These are phyloP conservation scores for Malurus elegans DNA, from an alignment of 2,113 vertebrate genomes.

Conservation along the genomic window DNA sequence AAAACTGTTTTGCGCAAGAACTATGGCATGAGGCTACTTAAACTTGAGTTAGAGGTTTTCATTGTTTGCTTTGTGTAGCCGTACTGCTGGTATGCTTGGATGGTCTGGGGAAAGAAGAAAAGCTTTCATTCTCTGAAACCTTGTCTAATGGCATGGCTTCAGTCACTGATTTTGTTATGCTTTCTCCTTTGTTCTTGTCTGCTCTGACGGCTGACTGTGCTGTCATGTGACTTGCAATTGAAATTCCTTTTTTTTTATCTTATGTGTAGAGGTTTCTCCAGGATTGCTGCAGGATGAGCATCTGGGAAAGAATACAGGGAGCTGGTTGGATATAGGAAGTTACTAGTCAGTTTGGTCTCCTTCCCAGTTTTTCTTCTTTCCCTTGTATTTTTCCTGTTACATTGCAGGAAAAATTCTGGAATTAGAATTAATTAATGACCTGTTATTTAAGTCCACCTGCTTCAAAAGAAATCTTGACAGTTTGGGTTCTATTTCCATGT, in stretches of 20 bases:
- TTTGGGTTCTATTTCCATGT: not conserved
- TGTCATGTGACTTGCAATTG: not conserved
- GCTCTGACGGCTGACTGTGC: not conserved
- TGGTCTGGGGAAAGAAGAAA: not conserved
- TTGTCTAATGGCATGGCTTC: not conserved
- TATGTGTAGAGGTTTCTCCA: not conserved
- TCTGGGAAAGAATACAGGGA: not conserved
- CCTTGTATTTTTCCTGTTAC: not conserved
- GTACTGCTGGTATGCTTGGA: not conserved
- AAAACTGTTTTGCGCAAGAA: not conserved
- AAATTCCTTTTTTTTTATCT: not conserved
- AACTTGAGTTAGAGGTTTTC: not conserved
- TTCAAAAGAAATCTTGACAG: not conserved
- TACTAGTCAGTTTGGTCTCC: not conserved
- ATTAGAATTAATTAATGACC: not conserved
- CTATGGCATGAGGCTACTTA: not conserved
- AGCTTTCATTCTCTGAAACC: not conserved
- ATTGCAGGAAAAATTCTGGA: not conserved
- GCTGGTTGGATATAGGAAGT: not conserved
- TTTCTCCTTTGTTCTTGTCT: not conserved
- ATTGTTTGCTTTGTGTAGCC: not conserved
- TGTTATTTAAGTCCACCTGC: not conserved
- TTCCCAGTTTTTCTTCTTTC: not conserved
- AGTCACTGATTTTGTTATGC: not conserved
- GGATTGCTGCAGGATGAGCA: not conserved